These are phyloP conservation scores for Clarias laeviceps DNA, from an alignment of 2,797 vertebrate species.

Conservation along the genomic window DNA sequence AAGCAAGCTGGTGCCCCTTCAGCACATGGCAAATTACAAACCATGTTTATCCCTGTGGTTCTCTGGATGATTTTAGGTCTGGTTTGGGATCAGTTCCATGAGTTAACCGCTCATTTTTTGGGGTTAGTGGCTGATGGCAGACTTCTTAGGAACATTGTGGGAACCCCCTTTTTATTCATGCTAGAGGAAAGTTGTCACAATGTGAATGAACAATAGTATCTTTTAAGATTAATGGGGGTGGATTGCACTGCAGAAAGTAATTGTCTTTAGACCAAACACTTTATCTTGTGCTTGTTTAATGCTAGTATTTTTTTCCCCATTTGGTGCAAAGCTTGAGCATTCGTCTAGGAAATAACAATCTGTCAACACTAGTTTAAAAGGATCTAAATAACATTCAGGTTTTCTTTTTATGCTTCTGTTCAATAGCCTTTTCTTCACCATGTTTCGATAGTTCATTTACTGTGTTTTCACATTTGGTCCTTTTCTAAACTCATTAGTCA, in stretches of 20 bases:
- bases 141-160: slow-evolving; percentile 34
- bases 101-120: slow-evolving; percentile 42
- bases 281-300: background rate
- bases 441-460: background rate
- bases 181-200: background rate
- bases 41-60: slow-evolving; percentile 43
- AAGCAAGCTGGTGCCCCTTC: slow-evolving; percentile 17
- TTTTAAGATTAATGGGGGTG: background rate
- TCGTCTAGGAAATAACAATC: background rate
- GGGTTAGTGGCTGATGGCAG: slow-evolving; percentile 32
- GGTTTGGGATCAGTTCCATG: slow-evolving; percentile 37
- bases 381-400: background rate
- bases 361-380: background rate
- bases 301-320: background rate
- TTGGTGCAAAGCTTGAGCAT: background rate
- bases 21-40: slow-evolving; percentile 53
- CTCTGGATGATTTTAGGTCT: slow-evolving; percentile 43
- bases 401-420: background rate
- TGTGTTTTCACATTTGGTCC: too few relatives aligned
- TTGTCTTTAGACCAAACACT: background rate
- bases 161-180: slow-evolving; percentile 23
- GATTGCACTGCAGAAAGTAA: background rate
- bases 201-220: background rate
- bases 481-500: too few relatives aligned
- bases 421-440: background rate